These are phyloP conservation scores for Chalcis sispes DNA, from an alignment of 2,888 invertebrate genomes.

Conservation along the genomic window DNA sequence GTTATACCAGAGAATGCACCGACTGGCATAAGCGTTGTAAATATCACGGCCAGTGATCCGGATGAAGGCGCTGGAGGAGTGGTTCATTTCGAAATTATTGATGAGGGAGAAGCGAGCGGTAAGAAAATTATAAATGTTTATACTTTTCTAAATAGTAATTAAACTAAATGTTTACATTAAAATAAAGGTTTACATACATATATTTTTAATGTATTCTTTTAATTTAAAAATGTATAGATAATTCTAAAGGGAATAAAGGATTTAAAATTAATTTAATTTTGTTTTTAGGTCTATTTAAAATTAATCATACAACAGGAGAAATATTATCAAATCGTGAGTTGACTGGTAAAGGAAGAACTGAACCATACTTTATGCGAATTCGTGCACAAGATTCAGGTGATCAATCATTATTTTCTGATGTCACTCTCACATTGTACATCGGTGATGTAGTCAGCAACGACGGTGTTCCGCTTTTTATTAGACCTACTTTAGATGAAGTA, in stretches of 20 bases:
- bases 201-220: no score
- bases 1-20: constrained; percentile 88
- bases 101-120: constrained; percentile 86
- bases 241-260: no score
- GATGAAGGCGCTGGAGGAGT: constrained; percentile 86
- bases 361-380: constrained; percentile 83
- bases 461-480: constrained; percentile 86
- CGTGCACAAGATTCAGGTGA: constrained; percentile 84
- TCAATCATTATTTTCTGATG: constrained; percentile 80
- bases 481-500: constrained; percentile 83
- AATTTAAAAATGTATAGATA: no score
- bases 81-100: constrained; percentile 84
- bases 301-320: constrained; percentile 83
- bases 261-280: no score
- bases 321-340: constrained; percentile 82
- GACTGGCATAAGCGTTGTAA: constrained; percentile 81
- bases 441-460: constrained; percentile 90
- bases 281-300: constrained; percentile 81
- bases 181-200: background rate
- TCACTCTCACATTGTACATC: constrained; percentile 82
- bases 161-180: background rate
- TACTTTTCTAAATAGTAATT: background rate
- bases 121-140: constrained; percentile 48
- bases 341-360: constrained; percentile 86
- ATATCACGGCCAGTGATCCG: constrained; percentile 84